These are phyloP conservation scores for Hirtodrosophila cameraria DNA, from an alignment of 2,888 invertebrate species.

Conservation along the genomic window DNA sequence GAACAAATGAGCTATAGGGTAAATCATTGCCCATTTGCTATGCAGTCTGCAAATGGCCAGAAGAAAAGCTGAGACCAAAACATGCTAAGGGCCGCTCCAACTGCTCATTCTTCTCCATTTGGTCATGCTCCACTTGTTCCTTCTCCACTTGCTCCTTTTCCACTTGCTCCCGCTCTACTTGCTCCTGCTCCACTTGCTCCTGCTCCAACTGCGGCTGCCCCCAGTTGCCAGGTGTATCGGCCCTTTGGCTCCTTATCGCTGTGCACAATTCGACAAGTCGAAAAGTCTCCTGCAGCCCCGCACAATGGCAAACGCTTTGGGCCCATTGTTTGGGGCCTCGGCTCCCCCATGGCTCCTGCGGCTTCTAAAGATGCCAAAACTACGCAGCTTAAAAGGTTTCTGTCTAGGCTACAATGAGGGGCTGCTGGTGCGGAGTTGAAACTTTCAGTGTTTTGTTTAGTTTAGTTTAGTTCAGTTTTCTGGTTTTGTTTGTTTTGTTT, in stretches of 20 bases:
- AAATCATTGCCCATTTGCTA: slow-evolving; percentile 58
- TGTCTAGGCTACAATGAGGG: slow-evolving; percentile 3
- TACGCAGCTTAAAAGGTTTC: slow-evolving; percentile 32
- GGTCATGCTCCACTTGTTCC: slow-evolving; percentile 1
- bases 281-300: slow-evolving; percentile 48
- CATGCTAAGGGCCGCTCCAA: slow-evolving; percentile 28
- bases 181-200: background rate
- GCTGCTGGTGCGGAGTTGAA: slow-evolving; percentile 4
- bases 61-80: slow-evolving; percentile 40
- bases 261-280: slow-evolving; percentile 64
- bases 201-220: background rate
- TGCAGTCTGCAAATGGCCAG: slow-evolving; percentile 57
- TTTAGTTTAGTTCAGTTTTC: background rate
- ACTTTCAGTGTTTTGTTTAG: background rate
- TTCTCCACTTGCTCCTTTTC: background rate
- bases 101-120: background rate
- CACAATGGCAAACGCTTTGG: slow-evolving; percentile 57
- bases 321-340: slow-evolving; percentile 38
- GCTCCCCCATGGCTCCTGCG: slow-evolving; percentile 15
- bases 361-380: slow-evolving; percentile 32
- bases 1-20: slow-evolving; percentile 42
- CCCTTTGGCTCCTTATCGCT: slow-evolving; percentile 71
- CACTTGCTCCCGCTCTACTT: background rate
- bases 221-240: slow-evolving; percentile 59
- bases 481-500: slow-evolving; percentile 29